phyloP scores from a whole-genome alignment of 2,797 vertebrate genomes.

The Sebastes vulpes region DNA sequence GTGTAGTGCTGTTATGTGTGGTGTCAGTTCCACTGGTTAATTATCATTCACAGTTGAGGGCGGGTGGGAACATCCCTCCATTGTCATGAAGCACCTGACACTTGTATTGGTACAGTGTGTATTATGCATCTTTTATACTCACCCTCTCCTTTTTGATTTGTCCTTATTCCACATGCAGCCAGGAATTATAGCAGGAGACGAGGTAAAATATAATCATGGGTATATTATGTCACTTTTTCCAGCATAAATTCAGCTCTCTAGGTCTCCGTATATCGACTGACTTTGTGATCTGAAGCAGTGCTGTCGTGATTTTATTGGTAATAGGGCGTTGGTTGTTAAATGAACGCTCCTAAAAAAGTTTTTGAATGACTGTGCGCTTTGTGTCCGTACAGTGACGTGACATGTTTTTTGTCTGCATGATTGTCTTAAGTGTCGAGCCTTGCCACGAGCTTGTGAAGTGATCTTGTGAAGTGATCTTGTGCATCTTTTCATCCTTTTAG shows the following conservation, averaged over 20 bases:
- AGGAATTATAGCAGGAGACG: slow-evolving; percentile 99
- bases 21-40: not conserved
- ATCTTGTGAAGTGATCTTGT: slow-evolving; percentile 22
- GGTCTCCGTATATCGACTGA: slow-evolving; percentile 2
- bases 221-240: slow-evolving; percentile 20
- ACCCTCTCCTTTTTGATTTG: slow-evolving; percentile 83
- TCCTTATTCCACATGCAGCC: slow-evolving; percentile 97
- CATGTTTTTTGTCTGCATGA: slow-evolving; percentile 65
- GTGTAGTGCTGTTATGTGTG: not conserved
- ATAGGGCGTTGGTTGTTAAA: not conserved
- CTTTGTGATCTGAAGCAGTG: slow-evolving; percentile 17
- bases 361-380: slow-evolving; percentile 12
- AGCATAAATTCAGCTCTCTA: not conserved
- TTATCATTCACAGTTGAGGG: slow-evolving; percentile 15
- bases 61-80: not conserved
- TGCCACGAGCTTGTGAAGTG: slow-evolving; percentile 24
- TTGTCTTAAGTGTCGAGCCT: slow-evolving; percentile 27
- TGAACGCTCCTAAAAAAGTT: not conserved
- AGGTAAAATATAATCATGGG: slow-evolving; percentile 89
- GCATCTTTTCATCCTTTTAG: slow-evolving; percentile 24
- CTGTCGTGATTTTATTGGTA: slow-evolving; percentile 20
- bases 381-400: slow-evolving; percentile 40
- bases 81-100: slow-evolving; percentile 41
- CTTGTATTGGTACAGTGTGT: slow-evolving; percentile 37
- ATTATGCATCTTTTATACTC: slow-evolving; percentile 59